Evolutionary conservation across 2,888 invertebrate genomes (phyloP).

Genomic region (Schizaphis graminum): DNA sequence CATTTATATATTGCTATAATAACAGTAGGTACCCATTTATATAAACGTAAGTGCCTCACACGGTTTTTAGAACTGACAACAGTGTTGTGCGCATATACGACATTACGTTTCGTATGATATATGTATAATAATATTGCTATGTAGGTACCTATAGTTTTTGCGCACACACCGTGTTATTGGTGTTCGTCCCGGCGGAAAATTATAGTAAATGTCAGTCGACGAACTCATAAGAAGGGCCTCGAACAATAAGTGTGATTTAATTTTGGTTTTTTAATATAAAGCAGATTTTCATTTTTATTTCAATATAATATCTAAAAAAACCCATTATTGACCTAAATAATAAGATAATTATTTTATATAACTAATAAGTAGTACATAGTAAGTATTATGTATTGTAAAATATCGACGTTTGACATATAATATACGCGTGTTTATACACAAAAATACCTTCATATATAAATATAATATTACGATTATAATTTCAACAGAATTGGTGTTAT

Average conservation of each 20-base stretch:
- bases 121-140: neutral
- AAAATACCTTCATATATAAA: neutral
- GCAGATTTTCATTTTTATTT: neutral
- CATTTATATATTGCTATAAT: neutral
- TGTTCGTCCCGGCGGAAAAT: conserved; percentile 3
- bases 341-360: too few relatives aligned
- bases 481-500: neutral
- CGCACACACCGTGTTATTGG: neutral
- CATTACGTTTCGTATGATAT: neutral
- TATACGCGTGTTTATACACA: neutral
- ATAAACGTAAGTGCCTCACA: neutral
- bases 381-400: too few relatives aligned
- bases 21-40: neutral
- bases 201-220: neutral
- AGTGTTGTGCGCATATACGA: neutral
- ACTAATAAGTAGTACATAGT: too few relatives aligned
- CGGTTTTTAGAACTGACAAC: neutral
- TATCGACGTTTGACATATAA: neutral
- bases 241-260: neutral
- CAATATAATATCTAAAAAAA: neutral
- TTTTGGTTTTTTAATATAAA: neutral
- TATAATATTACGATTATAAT: neutral
- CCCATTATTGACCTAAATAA: neutral
- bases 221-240: neutral
- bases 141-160: neutral